Evolutionary conservation across 2,113 vertebrate genomes (phyloP).

Genomic region (Tupaia tana): DNA sequence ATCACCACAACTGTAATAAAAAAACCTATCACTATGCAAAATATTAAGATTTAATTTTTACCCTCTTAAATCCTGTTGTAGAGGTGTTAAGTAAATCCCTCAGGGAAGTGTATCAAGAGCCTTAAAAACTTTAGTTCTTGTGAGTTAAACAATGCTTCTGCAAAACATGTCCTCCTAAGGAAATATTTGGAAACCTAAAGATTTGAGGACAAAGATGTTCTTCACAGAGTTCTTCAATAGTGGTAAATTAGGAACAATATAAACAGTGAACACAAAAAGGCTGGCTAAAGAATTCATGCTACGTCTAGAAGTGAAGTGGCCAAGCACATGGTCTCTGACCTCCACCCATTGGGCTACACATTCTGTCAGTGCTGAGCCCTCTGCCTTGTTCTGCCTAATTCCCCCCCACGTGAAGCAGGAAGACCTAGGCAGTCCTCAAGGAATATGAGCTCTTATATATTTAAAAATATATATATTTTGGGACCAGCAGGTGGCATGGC

Average conservation of each 20-base stretch:
- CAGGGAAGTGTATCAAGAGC: not conserved
- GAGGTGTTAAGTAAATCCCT: not conserved
- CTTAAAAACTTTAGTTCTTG: not conserved
- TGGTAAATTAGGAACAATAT: not conserved
- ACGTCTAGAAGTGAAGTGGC: not conserved
- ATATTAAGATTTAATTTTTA: not conserved
- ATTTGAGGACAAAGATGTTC: not conserved
- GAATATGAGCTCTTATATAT: not conserved
- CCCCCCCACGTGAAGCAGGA: accelerated
- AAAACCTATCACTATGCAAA: not conserved
- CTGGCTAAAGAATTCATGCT: not conserved
- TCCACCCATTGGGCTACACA: not conserved
- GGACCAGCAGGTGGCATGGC: too few species aligned
- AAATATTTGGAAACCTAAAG: not conserved
- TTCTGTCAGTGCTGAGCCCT: accelerated
- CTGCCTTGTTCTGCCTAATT: accelerated
- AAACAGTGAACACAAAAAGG: not conserved
- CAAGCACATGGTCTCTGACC: not conserved
- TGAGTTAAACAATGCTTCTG: not conserved
- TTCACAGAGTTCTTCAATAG: not conserved
- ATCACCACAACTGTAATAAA: not conserved
- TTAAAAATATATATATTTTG: not conserved
- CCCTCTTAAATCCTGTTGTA: not conserved
- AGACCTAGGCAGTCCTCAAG: accelerated
- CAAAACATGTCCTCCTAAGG: not conserved